Percentiles rank a stretch among this genome's conserved stretches.
Evolutionary conservation across 2,888 invertebrate genomes (phyloP).

Genomic region (Cephus pygmeus): DNA sequence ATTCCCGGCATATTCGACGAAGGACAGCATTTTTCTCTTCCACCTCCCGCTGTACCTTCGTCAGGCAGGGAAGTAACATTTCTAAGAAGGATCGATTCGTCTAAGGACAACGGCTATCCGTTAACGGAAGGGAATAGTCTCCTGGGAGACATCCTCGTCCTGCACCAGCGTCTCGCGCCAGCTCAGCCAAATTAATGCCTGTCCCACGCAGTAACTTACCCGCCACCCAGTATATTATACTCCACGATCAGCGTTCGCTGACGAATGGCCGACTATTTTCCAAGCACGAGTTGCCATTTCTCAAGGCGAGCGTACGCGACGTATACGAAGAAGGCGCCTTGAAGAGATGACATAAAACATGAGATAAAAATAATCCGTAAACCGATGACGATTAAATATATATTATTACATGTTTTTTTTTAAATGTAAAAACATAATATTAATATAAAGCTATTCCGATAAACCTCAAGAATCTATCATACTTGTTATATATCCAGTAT

Average conservation of each 20-base stretch:
- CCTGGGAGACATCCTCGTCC: slow-evolving; percentile 50
- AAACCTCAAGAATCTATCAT: no score
- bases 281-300: slow-evolving; percentile 15
- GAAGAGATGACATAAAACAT: no score
- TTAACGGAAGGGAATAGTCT: slow-evolving; percentile 57
- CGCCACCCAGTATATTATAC: slow-evolving; percentile 30
- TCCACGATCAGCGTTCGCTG: slow-evolving; percentile 28
- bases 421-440: no score
- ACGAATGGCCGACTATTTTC: slow-evolving; percentile 26
- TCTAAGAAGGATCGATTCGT: slow-evolving; percentile 56
- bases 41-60: slow-evolving; percentile 6
- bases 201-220: slow-evolving; percentile 44
- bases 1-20: no score
- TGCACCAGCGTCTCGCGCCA: slow-evolving; percentile 42
- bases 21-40: no score
- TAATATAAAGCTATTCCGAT: no score
- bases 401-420: no score
- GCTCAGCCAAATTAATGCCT: slow-evolving; percentile 61
- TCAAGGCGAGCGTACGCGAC: slow-evolving; percentile 8
- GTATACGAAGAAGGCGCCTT: no score
- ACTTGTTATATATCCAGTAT: no score
- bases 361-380: neutral
- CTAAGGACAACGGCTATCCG: slow-evolving; percentile 52
- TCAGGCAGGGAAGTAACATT: neutral
- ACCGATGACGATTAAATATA: neutral